phyloP scores from a whole-genome alignment of 2,797 vertebrate genomes.

The Salarias fasciatus region DNA sequence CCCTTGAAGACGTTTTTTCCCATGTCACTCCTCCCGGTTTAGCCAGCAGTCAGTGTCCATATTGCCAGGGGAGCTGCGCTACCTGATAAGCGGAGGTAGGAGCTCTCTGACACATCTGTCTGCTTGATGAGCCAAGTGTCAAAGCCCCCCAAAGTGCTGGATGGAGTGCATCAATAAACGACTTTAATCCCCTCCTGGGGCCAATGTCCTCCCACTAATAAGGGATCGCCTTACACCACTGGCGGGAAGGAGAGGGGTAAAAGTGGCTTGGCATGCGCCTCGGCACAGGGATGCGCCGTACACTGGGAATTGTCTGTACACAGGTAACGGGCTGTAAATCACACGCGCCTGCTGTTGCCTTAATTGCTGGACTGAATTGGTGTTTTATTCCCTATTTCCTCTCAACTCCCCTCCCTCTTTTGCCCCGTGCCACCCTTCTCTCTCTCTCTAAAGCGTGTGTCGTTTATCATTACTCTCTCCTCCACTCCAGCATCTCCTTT shows the following conservation, averaged over 20 bases:
- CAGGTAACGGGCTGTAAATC: slow-evolving; percentile 75
- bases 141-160: slow-evolving; percentile 78
- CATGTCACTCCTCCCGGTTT: slow-evolving; percentile 52
- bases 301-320: slow-evolving; percentile 71
- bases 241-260: slow-evolving; percentile 66
- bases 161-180: slow-evolving; percentile 84
- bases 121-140: slow-evolving; percentile 82
- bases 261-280: slow-evolving; percentile 74
- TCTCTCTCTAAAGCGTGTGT: slow-evolving; percentile 38
- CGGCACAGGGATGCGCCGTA: slow-evolving; percentile 56
- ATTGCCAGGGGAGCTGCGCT: slow-evolving; percentile 71
- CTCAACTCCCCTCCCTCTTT: slow-evolving; percentile 11
- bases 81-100: slow-evolving; percentile 78
- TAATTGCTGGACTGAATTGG: slow-evolving; percentile 62
- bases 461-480: slow-evolving; percentile 41
- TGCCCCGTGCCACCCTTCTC: slow-evolving; percentile 30
- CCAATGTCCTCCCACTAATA: slow-evolving; percentile 82
- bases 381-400: slow-evolving; percentile 47
- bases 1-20: slow-evolving; percentile 46
- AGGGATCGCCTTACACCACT: slow-evolving; percentile 80
- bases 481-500: slow-evolving; percentile 11
- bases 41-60: slow-evolving; percentile 61
- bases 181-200: slow-evolving; percentile 82
- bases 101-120: slow-evolving; percentile 81
- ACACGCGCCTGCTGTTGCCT: slow-evolving; percentile 61